These are phyloP conservation scores for Podarcis raffonei DNA, from an alignment of 2,113 vertebrate species.

Conservation along the genomic window DNA sequence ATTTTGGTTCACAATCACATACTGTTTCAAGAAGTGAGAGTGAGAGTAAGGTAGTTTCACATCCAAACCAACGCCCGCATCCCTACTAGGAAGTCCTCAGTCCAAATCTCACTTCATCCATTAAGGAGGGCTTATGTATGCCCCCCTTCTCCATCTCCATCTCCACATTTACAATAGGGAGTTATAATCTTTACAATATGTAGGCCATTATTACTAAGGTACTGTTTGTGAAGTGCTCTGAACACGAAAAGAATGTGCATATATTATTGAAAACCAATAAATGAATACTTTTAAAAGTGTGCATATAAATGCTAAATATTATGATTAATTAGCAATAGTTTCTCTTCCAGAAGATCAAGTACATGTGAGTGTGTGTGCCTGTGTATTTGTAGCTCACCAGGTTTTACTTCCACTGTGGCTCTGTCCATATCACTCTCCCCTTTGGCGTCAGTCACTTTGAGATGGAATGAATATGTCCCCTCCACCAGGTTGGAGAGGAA, in stretches of 20 bases:
- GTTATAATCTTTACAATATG: background rate
- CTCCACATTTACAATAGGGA: background rate
- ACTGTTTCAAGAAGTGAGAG: too few species aligned
- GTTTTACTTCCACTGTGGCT: constrained; percentile 88
- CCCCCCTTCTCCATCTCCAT: background rate
- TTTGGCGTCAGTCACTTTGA: constrained; percentile 93
- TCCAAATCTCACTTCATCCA: background rate
- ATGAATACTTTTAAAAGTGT: too few species aligned
- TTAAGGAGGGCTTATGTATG: background rate
- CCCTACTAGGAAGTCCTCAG: too few species aligned
- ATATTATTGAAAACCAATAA: too few species aligned
- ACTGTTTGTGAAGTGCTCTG: background rate
- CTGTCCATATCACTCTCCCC: constrained; percentile 86
- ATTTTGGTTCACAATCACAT: too few species aligned
- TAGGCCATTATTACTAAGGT: background rate
- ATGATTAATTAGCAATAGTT: background rate
- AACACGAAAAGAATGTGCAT: background rate
- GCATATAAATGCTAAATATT: background rate
- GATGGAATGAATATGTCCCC: constrained; percentile 92
- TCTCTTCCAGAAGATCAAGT: background rate
- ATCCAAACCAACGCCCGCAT: too few species aligned
- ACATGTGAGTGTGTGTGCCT: background rate
- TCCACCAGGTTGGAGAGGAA: constrained; percentile 93
- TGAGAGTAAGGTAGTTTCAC: too few species aligned
- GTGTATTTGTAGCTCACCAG: constrained; percentile 78